Conservation (phyloP, 2,888 invertebrate genomes). For the Luperina nickerlii region DNA sequence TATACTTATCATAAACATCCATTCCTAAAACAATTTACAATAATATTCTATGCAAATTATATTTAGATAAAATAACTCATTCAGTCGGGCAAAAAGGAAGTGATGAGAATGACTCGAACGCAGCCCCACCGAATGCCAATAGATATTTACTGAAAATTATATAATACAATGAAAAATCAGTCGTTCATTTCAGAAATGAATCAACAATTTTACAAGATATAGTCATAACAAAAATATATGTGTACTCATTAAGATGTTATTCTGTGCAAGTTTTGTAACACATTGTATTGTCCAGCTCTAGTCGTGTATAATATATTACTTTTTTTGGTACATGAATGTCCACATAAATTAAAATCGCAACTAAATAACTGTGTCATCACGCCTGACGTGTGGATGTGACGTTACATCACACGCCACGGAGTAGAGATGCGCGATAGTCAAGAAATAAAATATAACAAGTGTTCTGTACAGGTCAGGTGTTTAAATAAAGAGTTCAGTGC, state of each 20-base stretch:
- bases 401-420: constrained; percentile 29
- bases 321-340: constrained; percentile 86
- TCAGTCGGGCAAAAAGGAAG: constrained; percentile 68
- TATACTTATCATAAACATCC: constrained; percentile 87
- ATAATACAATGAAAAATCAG: constrained; percentile 82
- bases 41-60: constrained; percentile 79
- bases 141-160: constrained; percentile 72
- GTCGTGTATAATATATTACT: constrained; percentile 74
- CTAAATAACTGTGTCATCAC: constrained; percentile 80
- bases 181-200: constrained; percentile 83
- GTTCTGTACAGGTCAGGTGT: constrained; percentile 42
- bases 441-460: constrained; percentile 33
- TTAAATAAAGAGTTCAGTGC: constrained; percentile 49
- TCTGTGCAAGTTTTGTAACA: constrained; percentile 70
- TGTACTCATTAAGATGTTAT: constrained; percentile 76
- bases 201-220: constrained; percentile 85
- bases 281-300: constrained; percentile 76
- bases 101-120: constrained; percentile 68
- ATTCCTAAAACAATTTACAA: constrained; percentile 88
- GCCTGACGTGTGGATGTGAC: constrained; percentile 45
- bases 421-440: constrained; percentile 34
- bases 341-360: constrained; percentile 80
- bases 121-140: constrained; percentile 63
- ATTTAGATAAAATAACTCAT: constrained; percentile 74
- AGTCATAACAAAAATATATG: constrained; percentile 87